Evolutionary conservation across 2,888 invertebrate genomes (phyloP).

Genomic region (Hemicrepidius hirtus): DNA sequence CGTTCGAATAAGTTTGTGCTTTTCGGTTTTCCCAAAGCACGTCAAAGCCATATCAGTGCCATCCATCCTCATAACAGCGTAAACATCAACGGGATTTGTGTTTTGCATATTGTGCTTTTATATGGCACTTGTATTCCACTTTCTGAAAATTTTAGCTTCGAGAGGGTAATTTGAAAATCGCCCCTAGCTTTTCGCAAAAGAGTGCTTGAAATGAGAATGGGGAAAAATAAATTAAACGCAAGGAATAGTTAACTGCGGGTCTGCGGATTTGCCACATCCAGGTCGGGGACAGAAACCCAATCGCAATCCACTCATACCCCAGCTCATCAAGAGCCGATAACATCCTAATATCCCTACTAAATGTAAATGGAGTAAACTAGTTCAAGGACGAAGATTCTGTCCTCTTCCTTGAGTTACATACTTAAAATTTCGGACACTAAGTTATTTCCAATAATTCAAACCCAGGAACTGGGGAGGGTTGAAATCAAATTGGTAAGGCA

Average conservation of each 20-base stretch:
- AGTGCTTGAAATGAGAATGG: constrained; percentile 4
- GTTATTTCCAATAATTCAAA: constrained; percentile 13
- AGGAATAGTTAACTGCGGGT: constrained; percentile 37
- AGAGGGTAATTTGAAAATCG: not conserved
- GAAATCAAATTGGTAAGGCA: constrained; percentile 11
- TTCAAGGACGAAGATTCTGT: constrained; percentile 39
- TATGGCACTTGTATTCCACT: constrained; percentile 13
- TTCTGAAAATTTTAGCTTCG: constrained; percentile 5
- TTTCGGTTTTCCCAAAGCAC: constrained; percentile 14
- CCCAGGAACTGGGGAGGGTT: not conserved
- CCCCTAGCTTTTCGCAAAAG: not conserved
- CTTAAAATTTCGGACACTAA: constrained; percentile 13
- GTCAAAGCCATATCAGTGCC: constrained; percentile 16
- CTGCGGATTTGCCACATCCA: constrained; percentile 39
- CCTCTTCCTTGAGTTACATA: not conserved
- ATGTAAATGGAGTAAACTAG: constrained; percentile 45
- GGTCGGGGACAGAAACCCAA: constrained; percentile 49
- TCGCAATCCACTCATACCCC: constrained; percentile 40
- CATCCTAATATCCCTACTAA: constrained; percentile 43
- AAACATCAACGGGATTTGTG: constrained; percentile 4
- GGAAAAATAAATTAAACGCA: constrained; percentile 29
- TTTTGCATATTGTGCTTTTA: constrained; percentile 29
- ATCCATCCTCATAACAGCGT: constrained; percentile 22
- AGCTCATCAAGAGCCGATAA: constrained; percentile 52
- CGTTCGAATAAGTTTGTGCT: constrained; percentile 18